Base-by-base conservation (phyloP, 2,113 vertebrate genomes). In the Echinops telfairi region DNA sequence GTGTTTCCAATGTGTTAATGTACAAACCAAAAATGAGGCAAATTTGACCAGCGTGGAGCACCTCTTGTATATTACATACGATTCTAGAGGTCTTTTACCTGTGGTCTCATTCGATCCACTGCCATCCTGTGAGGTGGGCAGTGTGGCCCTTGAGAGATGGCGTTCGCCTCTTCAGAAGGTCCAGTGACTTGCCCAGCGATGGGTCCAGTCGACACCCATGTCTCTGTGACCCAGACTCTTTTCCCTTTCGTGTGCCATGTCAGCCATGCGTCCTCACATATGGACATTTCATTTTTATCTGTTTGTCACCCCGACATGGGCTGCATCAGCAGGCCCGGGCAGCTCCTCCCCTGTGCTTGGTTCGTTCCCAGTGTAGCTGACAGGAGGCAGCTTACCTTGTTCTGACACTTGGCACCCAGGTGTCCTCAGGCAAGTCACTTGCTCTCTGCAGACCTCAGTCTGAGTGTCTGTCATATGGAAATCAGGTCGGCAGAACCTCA, bases 391-490 rank as follows among this genome's bases (percentile, higher is more conserved):
- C 88, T 57, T 86, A 84, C 68, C 43, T 91, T 92, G 78, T 89
- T 92, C 60, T 89, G 89, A 86, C 82, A n/a, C 89, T 94, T 78
- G 83, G 79, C 86, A 92, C 68, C 71, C 16, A 3, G 47, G 40
- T 92, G 57, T 94, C 92, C 53, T 94, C 29, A 81, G 96, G 94
- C 92, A 73, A 47, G 83, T 81, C 53, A 76, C 88, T 90, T 88
- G 84, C 57, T 88, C 89, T 83, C 70, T 84, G 53, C 33, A 60
- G 86, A 33, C 23, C 19, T 53, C 23, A 31, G 33, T 64, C 92
- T 93, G 36, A 10, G 53, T 40, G 36, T 86, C 90, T 80, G 78
- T 89, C 60, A 93, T 43, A 10, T 57, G 47, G 62, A 33, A 68
- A 29, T 1, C 29, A 60, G 40, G 78, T 57, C 66, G 33, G 83